Percentiles rank a stretch among this genome's conserved stretches.
These are phyloP conservation scores for Cataglyphis albicans DNA, from an alignment of 2,888 invertebrate genomes.

Conservation along the genomic window DNA sequence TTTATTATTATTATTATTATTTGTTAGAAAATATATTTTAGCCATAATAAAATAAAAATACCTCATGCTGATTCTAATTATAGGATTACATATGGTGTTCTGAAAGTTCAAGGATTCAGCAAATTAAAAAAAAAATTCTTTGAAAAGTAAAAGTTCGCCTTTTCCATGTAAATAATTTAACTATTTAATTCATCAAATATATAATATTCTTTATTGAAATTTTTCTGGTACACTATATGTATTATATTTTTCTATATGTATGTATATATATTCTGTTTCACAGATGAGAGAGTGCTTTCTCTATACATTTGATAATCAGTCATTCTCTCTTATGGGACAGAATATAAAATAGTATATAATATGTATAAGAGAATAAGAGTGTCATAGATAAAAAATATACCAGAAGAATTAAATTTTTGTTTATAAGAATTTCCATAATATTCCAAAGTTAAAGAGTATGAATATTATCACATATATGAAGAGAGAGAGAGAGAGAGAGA, in stretches of 20 bases:
- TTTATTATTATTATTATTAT: conserved; percentile 29
- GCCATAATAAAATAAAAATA: conserved; percentile 26
- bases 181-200: conserved; percentile 34
- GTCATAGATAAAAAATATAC: conserved; percentile 11
- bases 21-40: conserved; percentile 17
- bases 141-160: conserved; percentile 13
- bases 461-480: neutral
- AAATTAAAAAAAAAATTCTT: neutral
- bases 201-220: conserved; percentile 32
- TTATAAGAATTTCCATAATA: conserved; percentile 4
- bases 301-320: conserved; percentile 1
- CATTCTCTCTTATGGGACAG: neutral
- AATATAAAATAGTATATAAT: conserved; percentile 8
- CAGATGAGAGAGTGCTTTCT: neutral
- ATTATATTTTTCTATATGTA: conserved; percentile 66
- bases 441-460: neutral
- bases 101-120: conserved; percentile 18
- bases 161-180: conserved; percentile 16
- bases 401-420: neutral
- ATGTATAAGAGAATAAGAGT: conserved; percentile 6
- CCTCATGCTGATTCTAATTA: neutral
- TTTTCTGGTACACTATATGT: conserved; percentile 12
- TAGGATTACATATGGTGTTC: conserved; percentile 9
- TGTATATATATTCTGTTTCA: conserved; percentile 8
- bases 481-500: neutral